phyloP scores from a whole-genome alignment of 2,888 invertebrate species.

The Linnaemya vulpina region DNA sequence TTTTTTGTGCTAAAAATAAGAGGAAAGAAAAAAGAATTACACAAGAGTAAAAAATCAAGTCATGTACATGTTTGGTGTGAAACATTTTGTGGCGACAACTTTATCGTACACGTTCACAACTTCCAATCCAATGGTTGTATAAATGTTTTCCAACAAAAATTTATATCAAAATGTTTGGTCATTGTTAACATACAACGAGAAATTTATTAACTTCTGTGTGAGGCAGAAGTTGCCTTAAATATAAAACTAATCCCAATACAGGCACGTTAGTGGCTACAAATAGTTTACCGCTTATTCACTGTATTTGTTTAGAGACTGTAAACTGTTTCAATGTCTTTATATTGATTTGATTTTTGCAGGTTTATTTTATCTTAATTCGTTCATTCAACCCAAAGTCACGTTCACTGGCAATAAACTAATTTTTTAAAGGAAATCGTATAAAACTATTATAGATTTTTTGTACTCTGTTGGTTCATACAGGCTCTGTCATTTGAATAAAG shows the following conservation, averaged over 20 bases:
- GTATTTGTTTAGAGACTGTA: not conserved
- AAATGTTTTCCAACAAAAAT: conserved; percentile 40
- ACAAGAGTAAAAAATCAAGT: conserved; percentile 42
- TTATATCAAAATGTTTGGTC: conserved; percentile 32
- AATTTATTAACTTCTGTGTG: conserved; percentile 17
- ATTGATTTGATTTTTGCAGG: not conserved
- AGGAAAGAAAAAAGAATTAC: not conserved
- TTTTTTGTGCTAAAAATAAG: conserved; percentile 5
- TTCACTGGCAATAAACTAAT: not conserved
- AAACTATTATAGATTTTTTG: not conserved
- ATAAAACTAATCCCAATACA: not conserved
- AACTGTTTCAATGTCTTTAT: not conserved
- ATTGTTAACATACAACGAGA: conserved; percentile 42
- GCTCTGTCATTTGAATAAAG: too few relatives aligned
- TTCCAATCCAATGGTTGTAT: conserved; percentile 40
- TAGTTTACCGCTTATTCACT: not conserved
- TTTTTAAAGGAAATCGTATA: not conserved
- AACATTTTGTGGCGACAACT: conserved; percentile 69
- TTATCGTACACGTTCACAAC: conserved; percentile 61
- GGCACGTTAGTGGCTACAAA: not conserved
- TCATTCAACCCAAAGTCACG: conserved; percentile 36
- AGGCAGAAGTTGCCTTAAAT: not conserved
- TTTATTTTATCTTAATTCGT: not conserved
- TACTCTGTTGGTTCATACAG: not conserved
- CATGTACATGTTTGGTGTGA: conserved; percentile 66